A percentile compares a stretch with the other conserved stretches of the same genome.
These are phyloP conservation scores for Vulpes ferrilata DNA, from an alignment of 2,113 vertebrate species.

Conservation along the genomic window DNA sequence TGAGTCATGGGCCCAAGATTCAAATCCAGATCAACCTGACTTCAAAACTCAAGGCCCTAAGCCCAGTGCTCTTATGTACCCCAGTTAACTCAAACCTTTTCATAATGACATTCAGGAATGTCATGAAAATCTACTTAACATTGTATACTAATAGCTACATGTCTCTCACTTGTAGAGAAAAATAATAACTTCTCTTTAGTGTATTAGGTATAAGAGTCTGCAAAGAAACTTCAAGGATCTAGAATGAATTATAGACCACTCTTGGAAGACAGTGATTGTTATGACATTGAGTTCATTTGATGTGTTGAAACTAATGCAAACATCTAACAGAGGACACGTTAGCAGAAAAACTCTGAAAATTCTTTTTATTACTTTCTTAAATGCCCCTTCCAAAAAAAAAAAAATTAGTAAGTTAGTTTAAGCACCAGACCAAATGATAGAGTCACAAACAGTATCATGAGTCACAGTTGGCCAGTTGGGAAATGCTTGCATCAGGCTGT, in stretches of 20 bases:
- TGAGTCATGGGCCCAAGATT: background rate
- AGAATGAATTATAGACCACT: background rate
- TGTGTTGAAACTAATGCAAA: background rate
- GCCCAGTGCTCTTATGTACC: background rate
- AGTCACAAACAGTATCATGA: background rate
- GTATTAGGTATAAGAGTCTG: background rate
- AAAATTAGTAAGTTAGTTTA: background rate
- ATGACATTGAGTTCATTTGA: background rate
- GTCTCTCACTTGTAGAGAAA: background rate
- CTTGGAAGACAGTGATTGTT: background rate
- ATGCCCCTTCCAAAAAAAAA: background rate
- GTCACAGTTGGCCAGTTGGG: background rate
- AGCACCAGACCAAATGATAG: constrained; percentile 23
- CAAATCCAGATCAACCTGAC: background rate
- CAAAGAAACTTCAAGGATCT: background rate
- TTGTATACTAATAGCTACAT: background rate
- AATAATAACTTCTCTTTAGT: background rate
- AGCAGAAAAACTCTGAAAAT: constrained; percentile 16
- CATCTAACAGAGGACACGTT: background rate
- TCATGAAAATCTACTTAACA: background rate
- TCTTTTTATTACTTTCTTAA: background rate
- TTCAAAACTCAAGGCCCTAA: background rate
- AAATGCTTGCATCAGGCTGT: background rate
- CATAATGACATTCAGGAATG: background rate
- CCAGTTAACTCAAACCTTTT: background rate